phyloP scores from a whole-genome alignment of 2,113 vertebrate genomes.

The Coturnix japonica region DNA sequence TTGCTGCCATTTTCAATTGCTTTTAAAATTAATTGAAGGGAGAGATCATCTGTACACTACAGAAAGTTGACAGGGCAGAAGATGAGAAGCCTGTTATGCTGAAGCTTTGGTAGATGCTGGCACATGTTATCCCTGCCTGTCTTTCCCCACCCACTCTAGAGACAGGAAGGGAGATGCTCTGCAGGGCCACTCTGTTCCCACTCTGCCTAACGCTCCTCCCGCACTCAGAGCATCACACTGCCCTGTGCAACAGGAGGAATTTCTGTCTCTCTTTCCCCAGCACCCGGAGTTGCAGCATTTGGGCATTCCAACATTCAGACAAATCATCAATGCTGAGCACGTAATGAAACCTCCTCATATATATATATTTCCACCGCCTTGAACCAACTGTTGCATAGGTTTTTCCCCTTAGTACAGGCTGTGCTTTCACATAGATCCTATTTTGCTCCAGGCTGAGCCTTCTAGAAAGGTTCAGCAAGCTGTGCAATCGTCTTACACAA shows the following conservation, averaged over 20 bases:
- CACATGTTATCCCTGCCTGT: background rate
- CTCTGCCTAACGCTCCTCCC: background rate
- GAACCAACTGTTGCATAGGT: background rate
- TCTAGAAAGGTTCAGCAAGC: conserved; percentile 32
- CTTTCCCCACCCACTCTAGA: background rate
- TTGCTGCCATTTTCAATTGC: background rate
- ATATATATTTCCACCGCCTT: background rate
- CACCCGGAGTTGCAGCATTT: background rate
- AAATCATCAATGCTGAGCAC: background rate
- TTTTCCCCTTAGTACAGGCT: conserved; percentile 4
- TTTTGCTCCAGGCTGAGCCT: conserved; percentile 21
- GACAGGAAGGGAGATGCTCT: background rate
- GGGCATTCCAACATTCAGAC: background rate
- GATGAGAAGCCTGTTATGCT: conserved; percentile 26
- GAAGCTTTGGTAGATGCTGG: conserved; percentile 5
- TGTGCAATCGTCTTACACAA: background rate
- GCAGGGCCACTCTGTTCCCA: background rate
- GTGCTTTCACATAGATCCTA: background rate
- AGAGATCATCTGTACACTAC: background rate
- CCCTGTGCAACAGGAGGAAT: background rate
- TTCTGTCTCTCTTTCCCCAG: background rate
- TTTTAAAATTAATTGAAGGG: conserved; percentile 10
- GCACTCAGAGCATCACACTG: background rate
- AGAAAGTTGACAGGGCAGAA: background rate
- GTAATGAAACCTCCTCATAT: background rate